Evolutionary conservation across 2,797 vertebrate genomes (phyloP), one percentile per base, ranked within the genome.

Genomic region (Tarsius wallacei): DNA sequence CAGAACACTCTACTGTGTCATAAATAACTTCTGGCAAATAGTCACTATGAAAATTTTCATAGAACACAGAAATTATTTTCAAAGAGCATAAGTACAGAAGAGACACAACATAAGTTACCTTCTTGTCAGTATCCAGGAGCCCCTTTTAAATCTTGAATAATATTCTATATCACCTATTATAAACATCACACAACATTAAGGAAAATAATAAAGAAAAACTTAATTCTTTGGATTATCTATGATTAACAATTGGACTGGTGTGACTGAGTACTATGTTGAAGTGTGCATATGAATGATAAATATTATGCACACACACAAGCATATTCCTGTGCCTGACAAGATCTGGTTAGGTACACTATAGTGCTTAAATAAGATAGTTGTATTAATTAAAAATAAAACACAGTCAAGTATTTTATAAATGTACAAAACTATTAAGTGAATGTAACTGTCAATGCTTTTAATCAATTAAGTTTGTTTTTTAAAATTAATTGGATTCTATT

Each of bases 351-450:
- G 28, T 77, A 16, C 7, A 93, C 17, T 61, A 74, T 31, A 87
- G 16, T 83, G 8, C 28, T 82, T 89, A 94, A 94, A 31, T 73
- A 61, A 95, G 22, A 53, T 5, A 71, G 21, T 3, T 86, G 49
- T 76, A 87, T 81, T 47, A 81, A 87, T 68, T 68, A 76, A 66
- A 77, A 82, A 68, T 51, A 92, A 89, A 97, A 96, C 8, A 80
- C 0, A 53, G 42, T 36, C 81, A 94, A 87, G 14, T 83, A 91
- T 80, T 81, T 63, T 84, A 71, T 64, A 90, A 90, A 85, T 36
- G 1, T 74, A 82, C n/a, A 33, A 91, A 94, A 87, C n/a, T 78
- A 77, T 16, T 66, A 61, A 64, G 36, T 90, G 19, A 89, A 24
- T 84, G 10, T 64, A 59, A 96, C 4, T 88, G 31, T 49, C 57